These are phyloP conservation scores for Holacanthus passer DNA, from an alignment of 2,113 vertebrate genomes.

Conservation along the genomic window DNA sequence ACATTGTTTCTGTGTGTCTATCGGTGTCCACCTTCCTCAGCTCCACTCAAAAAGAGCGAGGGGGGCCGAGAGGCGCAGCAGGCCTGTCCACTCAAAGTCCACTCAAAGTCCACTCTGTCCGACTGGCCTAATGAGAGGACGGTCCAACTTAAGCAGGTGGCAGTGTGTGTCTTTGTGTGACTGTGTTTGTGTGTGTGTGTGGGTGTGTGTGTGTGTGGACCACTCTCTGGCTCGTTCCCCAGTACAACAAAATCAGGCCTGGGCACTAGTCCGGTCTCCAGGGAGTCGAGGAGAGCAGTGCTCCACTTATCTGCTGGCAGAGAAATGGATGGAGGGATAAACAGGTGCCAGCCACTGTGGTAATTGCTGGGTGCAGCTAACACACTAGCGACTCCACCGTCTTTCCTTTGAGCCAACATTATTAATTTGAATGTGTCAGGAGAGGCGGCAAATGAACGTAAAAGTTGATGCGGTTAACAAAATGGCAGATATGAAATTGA, in stretches of 20 bases:
- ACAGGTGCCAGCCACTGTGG: constrained; percentile 56
- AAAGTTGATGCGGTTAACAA: constrained; percentile 16
- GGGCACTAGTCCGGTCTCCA: constrained; percentile 42
- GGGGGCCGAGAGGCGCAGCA: constrained; percentile 10
- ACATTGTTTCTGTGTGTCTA: background rate
- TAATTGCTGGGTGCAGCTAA: constrained; percentile 48
- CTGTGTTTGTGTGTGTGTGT: constrained; percentile 31
- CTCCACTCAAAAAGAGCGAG: background rate
- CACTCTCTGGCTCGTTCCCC: constrained; percentile 59
- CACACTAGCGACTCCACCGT: background rate
- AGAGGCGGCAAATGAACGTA: constrained; percentile 8
- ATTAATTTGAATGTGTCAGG: constrained; percentile 30
- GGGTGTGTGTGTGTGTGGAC: constrained; percentile 37
- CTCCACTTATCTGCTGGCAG: constrained; percentile 75
- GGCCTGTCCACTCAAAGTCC: constrained; percentile 47
- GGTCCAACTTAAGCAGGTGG: constrained; percentile 65
- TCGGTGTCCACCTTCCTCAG: background rate
- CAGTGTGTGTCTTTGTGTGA: constrained; percentile 17
- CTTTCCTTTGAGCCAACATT: constrained; percentile 35
- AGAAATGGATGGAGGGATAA: constrained; percentile 52
- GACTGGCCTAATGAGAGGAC: constrained; percentile 45
- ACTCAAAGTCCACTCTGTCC: constrained; percentile 43
- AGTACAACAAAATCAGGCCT: constrained; percentile 62
- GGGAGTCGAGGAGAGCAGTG: constrained; percentile 49
- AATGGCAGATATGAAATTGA: constrained; percentile 1